Evolutionary conservation across 2,797 vertebrate genomes (phyloP).

Genomic region (Danio choprae): DNA sequence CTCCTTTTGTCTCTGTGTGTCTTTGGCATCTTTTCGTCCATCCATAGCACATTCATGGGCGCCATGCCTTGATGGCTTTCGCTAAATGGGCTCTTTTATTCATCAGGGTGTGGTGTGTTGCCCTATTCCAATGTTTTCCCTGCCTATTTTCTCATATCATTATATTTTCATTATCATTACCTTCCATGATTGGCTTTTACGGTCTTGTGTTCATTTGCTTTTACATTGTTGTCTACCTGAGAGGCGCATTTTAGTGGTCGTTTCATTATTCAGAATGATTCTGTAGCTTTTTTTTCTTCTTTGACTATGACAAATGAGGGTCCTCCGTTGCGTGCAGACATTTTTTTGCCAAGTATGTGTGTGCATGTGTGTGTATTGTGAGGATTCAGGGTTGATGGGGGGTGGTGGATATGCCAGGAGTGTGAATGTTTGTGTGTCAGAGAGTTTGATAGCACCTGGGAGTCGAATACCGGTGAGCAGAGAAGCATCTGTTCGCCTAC

Average conservation of each 20-base stretch:
- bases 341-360: constrained; percentile 1
- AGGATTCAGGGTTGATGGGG: not conserved
- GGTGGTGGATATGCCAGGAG: constrained; percentile 34
- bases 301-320: constrained; percentile 33
- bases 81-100: constrained; percentile 22
- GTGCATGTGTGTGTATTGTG: constrained; percentile 11
- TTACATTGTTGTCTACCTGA: constrained; percentile 5
- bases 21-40: constrained; percentile 21
- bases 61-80: constrained; percentile 41
- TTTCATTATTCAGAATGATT: constrained; percentile 33
- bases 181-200: constrained; percentile 3
- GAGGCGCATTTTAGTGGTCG: not conserved
- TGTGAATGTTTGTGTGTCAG: constrained; percentile 56
- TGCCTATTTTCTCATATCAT: constrained; percentile 11
- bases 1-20: constrained; percentile 45
- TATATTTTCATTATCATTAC: constrained; percentile 16
- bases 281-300: constrained; percentile 27
- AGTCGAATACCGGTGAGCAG: not conserved
- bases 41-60: constrained; percentile 16
- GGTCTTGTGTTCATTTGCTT: not conserved
- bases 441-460: constrained; percentile 35
- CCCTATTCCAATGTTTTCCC: constrained; percentile 23
- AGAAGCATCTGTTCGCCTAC: constrained; percentile 46
- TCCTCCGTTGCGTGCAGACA: not conserved
- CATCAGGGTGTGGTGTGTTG: constrained; percentile 19